Evolutionary conservation across 2,113 vertebrate genomes (phyloP), one percentile per base, ranked within the genome.

Genomic region (Atlantisia rogersi): DNA sequence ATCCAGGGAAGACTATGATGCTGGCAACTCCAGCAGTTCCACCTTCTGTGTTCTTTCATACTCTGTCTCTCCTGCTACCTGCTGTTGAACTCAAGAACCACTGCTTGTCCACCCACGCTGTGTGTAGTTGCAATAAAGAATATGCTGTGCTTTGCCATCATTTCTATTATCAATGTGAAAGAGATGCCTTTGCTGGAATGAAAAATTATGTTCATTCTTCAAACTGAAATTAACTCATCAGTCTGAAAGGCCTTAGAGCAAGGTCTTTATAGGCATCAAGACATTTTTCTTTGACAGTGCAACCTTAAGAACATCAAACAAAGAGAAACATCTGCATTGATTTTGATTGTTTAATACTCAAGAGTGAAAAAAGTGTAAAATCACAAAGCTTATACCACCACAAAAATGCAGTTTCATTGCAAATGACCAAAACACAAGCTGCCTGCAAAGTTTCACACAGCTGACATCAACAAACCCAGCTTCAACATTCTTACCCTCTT

Each of bases 331-430:
- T 56, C 56, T 56, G 76, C 16, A 1, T 73, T 92, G 69, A 75
- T 95, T 97, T 96, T 94, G 82, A 97, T 91, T 48, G 79, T 97
- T 97, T 97, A 97, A 97, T 97, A 97, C 73, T 96, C 90, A 95
- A 95, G 86, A 95, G 96, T 95, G 96, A 93, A 96, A 97, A 46
- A 97, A 97, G 96, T 97, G 96, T 87, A 96, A 97, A 97, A 93
- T 97, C 96, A 95, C 95, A 96, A 97, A 96, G 91, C 89, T 96
- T 80, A 59, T 93, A 94, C 95, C 97, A 97, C 94, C 93, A 95
- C 93, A 89, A 77, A 89, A 95, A 87, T 1, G 82, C 90, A 89
- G 86, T 94, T 83, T 82, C 95, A 90, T 96, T 91, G 73, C 92
- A 96, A 92, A 95, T 46, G 82, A 97, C 96, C 91, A 78, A 83